Conservation (phyloP, 2,113 vertebrate species). For the Sapayoa aenigma region DNA sequence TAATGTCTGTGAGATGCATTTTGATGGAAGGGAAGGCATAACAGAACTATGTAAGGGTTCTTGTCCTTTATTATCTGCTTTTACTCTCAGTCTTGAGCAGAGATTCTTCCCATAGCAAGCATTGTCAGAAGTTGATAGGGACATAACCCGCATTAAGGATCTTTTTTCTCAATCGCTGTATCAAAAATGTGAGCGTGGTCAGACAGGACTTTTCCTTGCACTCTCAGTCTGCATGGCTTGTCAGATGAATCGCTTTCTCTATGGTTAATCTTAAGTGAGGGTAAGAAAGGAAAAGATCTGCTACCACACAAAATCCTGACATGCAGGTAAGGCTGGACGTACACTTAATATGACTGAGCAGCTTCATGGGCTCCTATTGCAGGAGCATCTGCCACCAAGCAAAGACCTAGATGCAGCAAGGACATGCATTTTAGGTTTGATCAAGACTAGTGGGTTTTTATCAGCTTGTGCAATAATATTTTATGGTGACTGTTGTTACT, state of each 20-base stretch:
- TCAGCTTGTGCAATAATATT: slow-evolving; percentile 34
- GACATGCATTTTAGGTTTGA: not conserved
- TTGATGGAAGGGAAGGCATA: not conserved
- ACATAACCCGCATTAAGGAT: not conserved
- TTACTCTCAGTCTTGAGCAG: not conserved
- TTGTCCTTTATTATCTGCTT: not conserved
- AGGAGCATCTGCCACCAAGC: not conserved
- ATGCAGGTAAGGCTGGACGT: not conserved
- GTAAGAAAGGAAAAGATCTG: not conserved
- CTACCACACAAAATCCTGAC: not conserved
- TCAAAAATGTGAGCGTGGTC: not conserved
- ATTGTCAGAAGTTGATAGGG: not conserved
- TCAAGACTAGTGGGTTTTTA: not conserved
- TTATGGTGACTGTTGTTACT: not conserved
- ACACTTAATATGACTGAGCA: not conserved
- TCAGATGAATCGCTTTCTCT: not conserved
- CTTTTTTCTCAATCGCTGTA: not conserved
- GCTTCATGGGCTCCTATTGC: not conserved
- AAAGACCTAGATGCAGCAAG: not conserved
- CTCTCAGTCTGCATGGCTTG: not conserved
- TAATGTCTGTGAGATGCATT: not conserved
- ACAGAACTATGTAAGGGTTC: not conserved
- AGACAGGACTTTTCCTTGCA: not conserved
- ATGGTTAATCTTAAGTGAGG: not conserved
- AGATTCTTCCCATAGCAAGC: not conserved